Evolutionary conservation across 1,140 invertebrate genomes (phyloP).

Genomic region (Drosophila albomicans): DNA sequence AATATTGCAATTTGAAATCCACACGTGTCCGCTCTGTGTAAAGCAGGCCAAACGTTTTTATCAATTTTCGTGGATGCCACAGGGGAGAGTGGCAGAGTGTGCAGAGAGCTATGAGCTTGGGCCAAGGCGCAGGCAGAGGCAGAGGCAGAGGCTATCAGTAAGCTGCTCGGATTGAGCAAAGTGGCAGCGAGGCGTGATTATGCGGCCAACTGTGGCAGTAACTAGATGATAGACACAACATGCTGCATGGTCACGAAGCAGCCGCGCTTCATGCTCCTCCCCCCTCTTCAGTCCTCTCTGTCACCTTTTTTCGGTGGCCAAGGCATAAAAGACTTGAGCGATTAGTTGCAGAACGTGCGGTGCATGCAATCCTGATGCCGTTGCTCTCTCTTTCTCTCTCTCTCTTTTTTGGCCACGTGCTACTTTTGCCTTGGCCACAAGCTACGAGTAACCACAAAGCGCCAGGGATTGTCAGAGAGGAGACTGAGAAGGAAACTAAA

Average conservation of each 20-base stretch:
- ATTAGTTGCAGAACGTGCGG: constrained; percentile 74
- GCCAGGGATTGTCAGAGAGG: background rate
- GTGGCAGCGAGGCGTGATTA: constrained; percentile 65
- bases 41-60: constrained; percentile 58
- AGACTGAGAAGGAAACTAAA: background rate
- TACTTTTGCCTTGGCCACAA: constrained; percentile 14
- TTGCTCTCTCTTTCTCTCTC: background rate
- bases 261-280: background rate
- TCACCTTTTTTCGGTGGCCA: constrained; percentile 13
- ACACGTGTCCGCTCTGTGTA: constrained; percentile 26
- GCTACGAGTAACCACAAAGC: constrained; percentile 32
- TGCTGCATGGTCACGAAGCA: constrained; percentile 65
- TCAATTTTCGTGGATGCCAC: constrained; percentile 59
- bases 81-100: background rate
- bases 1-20: constrained; percentile 67
- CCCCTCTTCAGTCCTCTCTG: background rate
- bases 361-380: constrained; percentile 55
- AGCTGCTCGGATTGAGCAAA: constrained; percentile 71
- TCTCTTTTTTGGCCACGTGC: constrained; percentile 52
- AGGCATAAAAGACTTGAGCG: constrained; percentile 79
- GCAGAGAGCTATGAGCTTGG: background rate
- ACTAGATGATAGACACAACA: constrained; percentile 51
- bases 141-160: constrained; percentile 45
- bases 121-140: constrained; percentile 16
- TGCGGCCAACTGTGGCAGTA: constrained; percentile 28